Evolutionary conservation across 2,888 invertebrate genomes (phyloP), one percentile per base, ranked within the genome.

Genomic region (Andrena haemorrhoa): DNA sequence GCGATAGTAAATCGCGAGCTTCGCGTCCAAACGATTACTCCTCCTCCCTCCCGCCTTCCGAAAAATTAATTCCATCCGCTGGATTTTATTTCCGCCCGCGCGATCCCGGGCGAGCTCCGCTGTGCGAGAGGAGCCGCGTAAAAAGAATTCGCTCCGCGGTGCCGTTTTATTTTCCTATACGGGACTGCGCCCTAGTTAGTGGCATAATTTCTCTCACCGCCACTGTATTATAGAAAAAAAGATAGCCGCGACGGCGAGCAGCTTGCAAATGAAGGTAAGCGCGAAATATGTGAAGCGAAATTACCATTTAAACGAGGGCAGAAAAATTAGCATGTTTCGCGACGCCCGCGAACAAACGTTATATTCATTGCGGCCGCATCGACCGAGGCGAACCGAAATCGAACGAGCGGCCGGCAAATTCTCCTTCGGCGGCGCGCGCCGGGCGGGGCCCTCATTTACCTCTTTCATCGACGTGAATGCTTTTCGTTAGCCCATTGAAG

Each of bases 31-130:
- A 70, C 53, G 29, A 41, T 53, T 23, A 31, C 12, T 7, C 29
- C 35, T n/a, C 6, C 51, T 12, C 12, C 23, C 10, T 10, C 3
- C 41, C 41, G 23, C 16, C 35, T 2, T 0, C 23, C 3, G 20
- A 29, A 10, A 61, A 61, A 70, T 75, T 68, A 69, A 69, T 75
- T 49, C 26, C 69, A n/a, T 60, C 51, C 41, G 4, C 16, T 8
- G 23, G 16, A 20, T 16, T 71, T 12, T 20, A 12, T 23, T 49
- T 61, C 23, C 33, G 8, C 20, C 23, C 23, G 8, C 53, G 41
- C 1, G 41, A 41, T 16, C 41, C 4, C 41, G 5, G 16, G 41
- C 41, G 12, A 41, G 41, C 16, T 41, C 16, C 4, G 4, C 41
- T 16, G 41, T 0, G 41, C 0, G 41, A 4, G 41, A 12, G 41